phyloP scores from a whole-genome alignment of 2,888 invertebrate species.

The Cybosia mesomella region DNA sequence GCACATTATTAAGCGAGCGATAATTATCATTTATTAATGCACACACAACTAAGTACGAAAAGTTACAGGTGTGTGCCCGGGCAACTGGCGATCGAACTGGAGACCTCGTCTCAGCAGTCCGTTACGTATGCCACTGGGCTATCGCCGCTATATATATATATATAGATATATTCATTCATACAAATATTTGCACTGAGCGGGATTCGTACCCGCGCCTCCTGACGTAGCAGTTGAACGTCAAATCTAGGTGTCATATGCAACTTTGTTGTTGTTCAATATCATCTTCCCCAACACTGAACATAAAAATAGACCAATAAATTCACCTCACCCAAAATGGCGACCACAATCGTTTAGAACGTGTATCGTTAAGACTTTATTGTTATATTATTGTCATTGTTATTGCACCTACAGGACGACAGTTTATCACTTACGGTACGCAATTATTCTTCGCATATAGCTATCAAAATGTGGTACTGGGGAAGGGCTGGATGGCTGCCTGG shows the following conservation, averaged over 20 bases:
- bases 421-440: conserved; percentile 17
- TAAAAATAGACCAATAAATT: conserved; percentile 7
- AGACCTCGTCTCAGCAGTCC: too few relatives aligned
- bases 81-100: too few relatives aligned
- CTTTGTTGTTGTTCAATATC: background rate
- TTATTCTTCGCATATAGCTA: conserved; percentile 28
- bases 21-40: too few relatives aligned
- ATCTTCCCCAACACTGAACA: conserved; percentile 4
- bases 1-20: too few relatives aligned
- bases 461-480: background rate
- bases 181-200: too few relatives aligned
- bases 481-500: background rate
- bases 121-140: too few relatives aligned
- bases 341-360: conserved; percentile 18
- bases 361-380: conserved; percentile 40
- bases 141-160: too few relatives aligned
- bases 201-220: too few relatives aligned
- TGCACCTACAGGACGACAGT: conserved; percentile 26
- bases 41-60: too few relatives aligned
- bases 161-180: too few relatives aligned
- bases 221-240: too few relatives aligned
- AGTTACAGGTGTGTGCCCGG: too few relatives aligned
- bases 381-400: conserved; percentile 35
- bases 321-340: conserved; percentile 15
- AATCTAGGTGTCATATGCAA: background rate